A percentile compares a stretch with the other conserved stretches of the same genome.
These are phyloP conservation scores for Antrozous pallidus DNA, from an alignment of 2,797 vertebrate genomes.

Conservation along the genomic window DNA sequence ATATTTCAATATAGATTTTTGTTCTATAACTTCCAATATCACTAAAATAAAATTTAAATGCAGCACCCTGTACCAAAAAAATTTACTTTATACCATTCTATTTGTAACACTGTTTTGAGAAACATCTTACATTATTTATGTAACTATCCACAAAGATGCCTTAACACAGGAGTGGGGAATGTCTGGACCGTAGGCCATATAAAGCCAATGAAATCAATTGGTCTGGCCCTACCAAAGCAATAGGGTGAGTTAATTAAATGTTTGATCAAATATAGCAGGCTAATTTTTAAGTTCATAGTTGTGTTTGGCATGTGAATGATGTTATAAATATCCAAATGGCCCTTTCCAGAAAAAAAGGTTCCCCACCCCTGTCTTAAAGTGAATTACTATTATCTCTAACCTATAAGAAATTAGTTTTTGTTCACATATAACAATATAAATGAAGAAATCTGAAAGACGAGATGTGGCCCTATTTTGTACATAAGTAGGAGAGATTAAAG, in stretches of 20 bases:
- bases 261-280: no score
- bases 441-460: not conserved
- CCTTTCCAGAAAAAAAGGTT: no score
- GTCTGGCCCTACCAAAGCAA: no score
- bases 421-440: conserved; percentile 7
- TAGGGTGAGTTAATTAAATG: no score
- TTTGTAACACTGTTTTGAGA: conserved; percentile 30
- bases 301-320: no score
- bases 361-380: not conserved
- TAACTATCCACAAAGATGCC: not conserved
- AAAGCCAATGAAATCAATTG: no score
- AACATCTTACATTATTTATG: conserved; percentile 18
- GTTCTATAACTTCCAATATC: not conserved
- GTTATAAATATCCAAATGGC: no score
- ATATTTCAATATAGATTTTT: not conserved
- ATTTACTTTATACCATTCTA: not conserved
- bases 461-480: not conserved
- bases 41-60: conserved; percentile 35
- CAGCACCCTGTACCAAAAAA: not conserved
- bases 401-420: not conserved
- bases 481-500: not conserved
- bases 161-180: not conserved
- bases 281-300: no score
- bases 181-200: no score
- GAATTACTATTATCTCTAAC: not conserved